Base-by-base conservation (phyloP, 53 echinoderm and acorn worm genomes). In the Apostichopus leukothele region DNA sequence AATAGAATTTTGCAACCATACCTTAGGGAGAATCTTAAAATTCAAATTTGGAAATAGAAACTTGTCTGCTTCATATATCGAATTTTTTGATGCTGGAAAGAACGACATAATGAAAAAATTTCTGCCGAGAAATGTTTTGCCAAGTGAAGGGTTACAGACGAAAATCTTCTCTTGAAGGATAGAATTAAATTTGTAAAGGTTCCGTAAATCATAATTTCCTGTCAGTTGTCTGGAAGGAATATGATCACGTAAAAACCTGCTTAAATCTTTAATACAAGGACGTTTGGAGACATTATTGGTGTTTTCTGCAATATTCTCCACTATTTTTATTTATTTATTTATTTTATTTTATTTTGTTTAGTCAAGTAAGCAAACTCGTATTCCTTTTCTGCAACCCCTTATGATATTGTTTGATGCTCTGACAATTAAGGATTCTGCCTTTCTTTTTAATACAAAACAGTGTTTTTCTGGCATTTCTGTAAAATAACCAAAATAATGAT, bases 1-100 rank as follows among this genome's bases (percentile, higher is more conserved):
- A 63, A 63, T 63, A 63, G 63, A 63, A 63, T 63, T 63, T 63
- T 63, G 11, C 16, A 9, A 16, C 63, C 63, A 63, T 11, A 63
- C 63, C 63, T 63, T 63, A 63, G 63, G 63, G 63, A 63, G 63
- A 63, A 63, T 63, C 63, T 63, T 63, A 63, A 63, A 63, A 63
- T 63, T 63, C 63, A 13, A 63, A 63, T 63, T 63, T 11, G 16
- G 63, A 63, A 63, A 63, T 63, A 63, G 63, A 63, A 63, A 63
- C 63, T 63, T 63, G 63, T 63, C 63, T 63, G 12, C 11, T 16
- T 63, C 63, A 63, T 11, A 63, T 63, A 63, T 63, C 16, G 63
- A 63, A 63, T 63, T 63, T 39, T 63, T 63, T 63, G 63, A 63
- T 63, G 63, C 4, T 63, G 63, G 63, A 16, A 16, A 63, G 63